phyloP scores from a whole-genome alignment of 2,888 invertebrate species.

The Argyresthia goedartella region DNA sequence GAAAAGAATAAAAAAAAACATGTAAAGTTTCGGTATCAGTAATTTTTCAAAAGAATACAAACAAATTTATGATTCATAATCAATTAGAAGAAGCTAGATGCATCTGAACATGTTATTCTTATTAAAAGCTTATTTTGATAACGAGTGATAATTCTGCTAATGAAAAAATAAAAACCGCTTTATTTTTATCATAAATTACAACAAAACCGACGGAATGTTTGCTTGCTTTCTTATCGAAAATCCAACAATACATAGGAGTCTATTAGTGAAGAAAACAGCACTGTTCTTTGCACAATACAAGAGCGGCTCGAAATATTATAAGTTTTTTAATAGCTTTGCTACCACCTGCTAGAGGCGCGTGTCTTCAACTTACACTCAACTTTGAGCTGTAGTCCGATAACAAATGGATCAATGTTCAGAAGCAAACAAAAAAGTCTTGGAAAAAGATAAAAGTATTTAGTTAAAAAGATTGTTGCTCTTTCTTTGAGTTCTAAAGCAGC shows the following conservation, averaged over 20 bases:
- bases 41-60: too few species aligned
- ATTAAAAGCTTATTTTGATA: too few species aligned
- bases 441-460: constrained; percentile 38
- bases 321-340: constrained; percentile 54
- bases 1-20: too few species aligned
- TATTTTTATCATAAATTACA: too few species aligned
- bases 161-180: too few species aligned
- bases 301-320: constrained; percentile 42
- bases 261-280: constrained; percentile 27
- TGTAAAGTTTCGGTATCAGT: too few species aligned
- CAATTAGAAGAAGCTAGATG: too few species aligned
- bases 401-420: constrained; percentile 17
- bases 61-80: too few species aligned
- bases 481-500: constrained; percentile 40
- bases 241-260: constrained; percentile 17
- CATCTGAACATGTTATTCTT: too few species aligned
- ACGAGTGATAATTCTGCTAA: too few species aligned
- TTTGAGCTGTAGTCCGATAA: constrained; percentile 14
- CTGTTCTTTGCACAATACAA: constrained; percentile 43
- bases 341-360: constrained; percentile 68
- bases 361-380: constrained; percentile 22
- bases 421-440: neutral
- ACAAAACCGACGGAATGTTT: too few species aligned
- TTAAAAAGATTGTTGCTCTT: constrained; percentile 42
- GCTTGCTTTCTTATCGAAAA: constrained; percentile 7